phyloP scores from a whole-genome alignment of 2,113 vertebrate species.

The Uria lomvia region DNA sequence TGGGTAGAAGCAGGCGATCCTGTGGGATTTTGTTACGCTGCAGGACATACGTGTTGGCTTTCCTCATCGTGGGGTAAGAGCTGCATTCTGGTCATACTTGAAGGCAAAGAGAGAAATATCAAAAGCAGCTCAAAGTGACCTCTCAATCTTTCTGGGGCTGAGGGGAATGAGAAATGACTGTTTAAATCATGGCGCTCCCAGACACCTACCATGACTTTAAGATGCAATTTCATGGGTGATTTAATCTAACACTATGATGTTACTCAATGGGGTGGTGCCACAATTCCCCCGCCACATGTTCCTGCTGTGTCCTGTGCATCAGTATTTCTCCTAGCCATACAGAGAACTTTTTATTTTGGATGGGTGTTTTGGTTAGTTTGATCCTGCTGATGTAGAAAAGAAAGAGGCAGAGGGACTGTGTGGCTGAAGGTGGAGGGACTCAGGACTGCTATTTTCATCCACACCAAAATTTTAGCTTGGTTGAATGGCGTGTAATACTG shows the following conservation, averaged over 20 bases:
- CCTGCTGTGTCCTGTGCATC: background rate
- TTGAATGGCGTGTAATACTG: background rate
- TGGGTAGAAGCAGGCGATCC: background rate
- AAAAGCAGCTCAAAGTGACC: background rate
- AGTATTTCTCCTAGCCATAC: background rate
- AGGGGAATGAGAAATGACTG: background rate
- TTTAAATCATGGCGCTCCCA: background rate
- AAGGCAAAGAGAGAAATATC: background rate
- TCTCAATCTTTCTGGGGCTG: background rate
- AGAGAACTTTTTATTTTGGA: background rate
- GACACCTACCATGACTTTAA: background rate
- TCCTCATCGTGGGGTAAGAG: background rate
- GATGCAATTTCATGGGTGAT: background rate
- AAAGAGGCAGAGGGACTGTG: background rate
- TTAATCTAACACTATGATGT: background rate
- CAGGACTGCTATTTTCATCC: background rate
- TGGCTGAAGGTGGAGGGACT: background rate
- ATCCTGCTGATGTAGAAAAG: background rate
- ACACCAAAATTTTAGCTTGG: background rate
- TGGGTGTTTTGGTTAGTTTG: background rate
- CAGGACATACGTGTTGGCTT: background rate
- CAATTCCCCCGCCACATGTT: accelerated
- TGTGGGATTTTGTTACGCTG: background rate
- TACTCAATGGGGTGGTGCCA: background rate
- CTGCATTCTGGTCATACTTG: background rate